Base-by-base conservation (phyloP, 2,797 vertebrate species). In the Loriculus beryllinus region DNA sequence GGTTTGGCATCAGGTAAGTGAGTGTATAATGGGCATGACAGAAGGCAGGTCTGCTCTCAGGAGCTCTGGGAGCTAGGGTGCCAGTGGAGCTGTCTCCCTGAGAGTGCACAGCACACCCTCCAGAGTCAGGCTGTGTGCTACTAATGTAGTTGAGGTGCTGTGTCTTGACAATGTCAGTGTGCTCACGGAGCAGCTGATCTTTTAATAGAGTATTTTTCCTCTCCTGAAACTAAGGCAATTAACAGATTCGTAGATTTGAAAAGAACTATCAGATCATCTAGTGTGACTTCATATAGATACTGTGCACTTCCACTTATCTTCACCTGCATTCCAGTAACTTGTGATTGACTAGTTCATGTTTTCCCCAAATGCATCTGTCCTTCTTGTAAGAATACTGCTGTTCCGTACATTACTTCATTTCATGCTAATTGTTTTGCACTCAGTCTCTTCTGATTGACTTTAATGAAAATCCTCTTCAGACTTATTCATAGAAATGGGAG, bases 401-500 rank as follows among this genome's bases (percentile, higher is more conserved):
- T 62, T 88, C 56, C 71, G 62, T 59, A 67, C 8, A 31, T 71
- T 68, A 82, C 43, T 69, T 88, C 90, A 91, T 88, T 92, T 84
- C 26, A 60, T 40, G 33, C 15, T 83, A 92, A 88, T 91, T 96
- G 80, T 71, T 94, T 88, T 79, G 25, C 29, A 76, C 29, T 84
- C 33, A 14, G 29, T 65, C 26, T 96, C 52, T 75, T 90, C 70
- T 70, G 47, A 52, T 39, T 88, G 86, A 81, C 59, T 91, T 91
- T 76, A 76, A 89, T 94, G 85, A 92, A 95, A 95, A 88, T 78
- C 43, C 47, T 96, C 59, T 93, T 89, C 69, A 86, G 82, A 69
- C 54, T 86, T 92, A 81, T 39, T 92, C 59, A 67, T 70, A 60
- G 49, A 92, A 96, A 70, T 51, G 39, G 51, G 54, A 86, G 54